Base-by-base conservation (phyloP, 2,797 vertebrate species). In the Phoxinus dragarum region DNA sequence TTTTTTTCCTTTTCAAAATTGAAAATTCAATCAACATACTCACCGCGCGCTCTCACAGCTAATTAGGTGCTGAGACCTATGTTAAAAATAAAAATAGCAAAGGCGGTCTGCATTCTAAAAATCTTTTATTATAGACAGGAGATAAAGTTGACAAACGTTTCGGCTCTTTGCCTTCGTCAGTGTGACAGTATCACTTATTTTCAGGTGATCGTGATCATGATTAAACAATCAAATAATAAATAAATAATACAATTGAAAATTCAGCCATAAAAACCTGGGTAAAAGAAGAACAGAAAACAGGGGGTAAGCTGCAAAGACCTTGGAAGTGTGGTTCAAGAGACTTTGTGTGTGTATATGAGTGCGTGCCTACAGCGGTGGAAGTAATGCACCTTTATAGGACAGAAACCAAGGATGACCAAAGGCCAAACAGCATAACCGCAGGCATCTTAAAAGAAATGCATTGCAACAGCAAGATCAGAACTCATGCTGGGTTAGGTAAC, bases 351-450 rank as follows among this genome's bases (percentile, higher is more conserved):
- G 47, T 38, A 34, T 86, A 68, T 19, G 72, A 76, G 52, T 17
- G 34, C 3, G 1, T 27, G 56, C 34, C 38, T 67, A 80, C 78
- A 64, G 56, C 42, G 73, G 52, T 47, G 68, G 81, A 86, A 77
- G 82, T 74, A 85, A 71, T 74, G 34, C 40, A 86, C 86, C 59
- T 86, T 87, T 67, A 86, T 56, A 82, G 52, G 81, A 81, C 23
- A 61, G 71, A 74, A 44, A 81, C 73, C 83, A 88, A 81, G 72
- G 71, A 80, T 74, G 88, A 82, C 79, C 85, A 71, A 85, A 76
- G 69, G 64, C 67, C 49, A 74, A 78, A 56, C 64, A 86, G 16
- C 34, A 81, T 79, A 86, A 74, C 69, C 69, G 64, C 69, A 75
- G 56, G 77, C 66, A 81, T 81, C 59, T 88, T 47, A 78, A 79